Percentiles rank a stretch among this genome's conserved stretches.
Conservation (phyloP, 23 tunicate species). For the Trididemnum clinides region DNA sequence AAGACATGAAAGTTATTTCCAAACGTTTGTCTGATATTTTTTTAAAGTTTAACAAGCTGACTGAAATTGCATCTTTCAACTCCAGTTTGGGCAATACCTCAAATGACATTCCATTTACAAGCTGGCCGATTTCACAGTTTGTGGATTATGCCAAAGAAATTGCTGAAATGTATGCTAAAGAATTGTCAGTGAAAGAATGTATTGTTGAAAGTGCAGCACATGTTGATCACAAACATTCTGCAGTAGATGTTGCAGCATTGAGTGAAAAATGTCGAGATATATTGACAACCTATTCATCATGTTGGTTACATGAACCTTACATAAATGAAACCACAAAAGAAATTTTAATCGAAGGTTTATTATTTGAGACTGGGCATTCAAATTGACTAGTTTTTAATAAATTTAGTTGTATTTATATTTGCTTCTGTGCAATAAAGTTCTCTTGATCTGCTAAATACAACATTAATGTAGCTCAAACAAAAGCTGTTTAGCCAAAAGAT, state of each 20-base stretch:
- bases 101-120: slow-evolving; percentile 28
- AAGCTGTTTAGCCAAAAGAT: no score
- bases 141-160: slow-evolving; percentile 28
- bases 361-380: slow-evolving; percentile 75
- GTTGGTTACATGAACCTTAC: slow-evolving; percentile 89
- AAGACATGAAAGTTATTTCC: slow-evolving; percentile 17
- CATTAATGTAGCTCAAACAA: no score
- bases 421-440: not conserved
- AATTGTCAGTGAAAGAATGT: slow-evolving; percentile 39
- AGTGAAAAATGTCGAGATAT: slow-evolving; percentile 52
- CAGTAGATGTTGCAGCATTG: slow-evolving; percentile 1
- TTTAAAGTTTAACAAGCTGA: slow-evolving; percentile 29
- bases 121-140: slow-evolving; percentile 64
- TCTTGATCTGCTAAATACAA: no score
- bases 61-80: not conserved
- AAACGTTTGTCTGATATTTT: slow-evolving; percentile 18
- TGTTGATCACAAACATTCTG: slow-evolving; percentile 43
- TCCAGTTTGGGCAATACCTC: not conserved
- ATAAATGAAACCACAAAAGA: slow-evolving; percentile 38
- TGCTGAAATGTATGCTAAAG: slow-evolving; percentile 50
- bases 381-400: not conserved
- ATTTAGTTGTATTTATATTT: not conserved
- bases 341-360: slow-evolving; percentile 37
- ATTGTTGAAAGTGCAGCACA: slow-evolving; percentile 86
- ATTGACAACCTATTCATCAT: slow-evolving; percentile 62